Evolutionary conservation across 2,888 invertebrate species (phyloP), one percentile per base, ranked within the genome.

Genomic region (Agelastica alni): DNA sequence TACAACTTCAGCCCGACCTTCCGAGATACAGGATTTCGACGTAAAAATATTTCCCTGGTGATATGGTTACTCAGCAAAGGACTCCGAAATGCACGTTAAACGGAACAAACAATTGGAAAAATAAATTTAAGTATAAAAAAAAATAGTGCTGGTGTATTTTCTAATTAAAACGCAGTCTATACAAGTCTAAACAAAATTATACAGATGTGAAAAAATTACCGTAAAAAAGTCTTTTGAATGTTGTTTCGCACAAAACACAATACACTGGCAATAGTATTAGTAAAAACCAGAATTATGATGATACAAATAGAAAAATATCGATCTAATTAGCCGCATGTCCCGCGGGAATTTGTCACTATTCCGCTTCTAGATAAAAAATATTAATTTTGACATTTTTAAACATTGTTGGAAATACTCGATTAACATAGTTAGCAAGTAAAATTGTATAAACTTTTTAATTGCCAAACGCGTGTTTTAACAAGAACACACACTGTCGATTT

Each of bases 261-360:
- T 60, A 60, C 59, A 64, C 61, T 62, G 59, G 63, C 59, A 61
- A 49, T 59, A 59, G 54, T 60, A 59, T 51, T 56, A 58, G 61
- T 60, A 59, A 32, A 47, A 60, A 49, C 51, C 56, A 56, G 39
- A 53, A 63, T 57, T 60, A 59, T 56, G 65, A 66, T 66, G 66
- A 68, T 68, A 68, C 65, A 68, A 66, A 71, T 72, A 73, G 71
- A 73, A 73, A 72, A 73, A 74, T 72, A 74, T 72, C 66, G 60
- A 65, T 70, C 64, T 69, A 68, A 71, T 69, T 53, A 43, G 49
- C 22, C 4, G n/a, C 12, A 32, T 32, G 32, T 32, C 34, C 34
- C 34, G 16, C 14, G 14, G 16, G 16, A 34, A 34, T 16, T 14
- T 16, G 16, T 34, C 34, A 6, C 14, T 1, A 9, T 14, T 34